Conservation (phyloP, 2,888 invertebrate genomes). For the Drosophila ezoana region DNA sequence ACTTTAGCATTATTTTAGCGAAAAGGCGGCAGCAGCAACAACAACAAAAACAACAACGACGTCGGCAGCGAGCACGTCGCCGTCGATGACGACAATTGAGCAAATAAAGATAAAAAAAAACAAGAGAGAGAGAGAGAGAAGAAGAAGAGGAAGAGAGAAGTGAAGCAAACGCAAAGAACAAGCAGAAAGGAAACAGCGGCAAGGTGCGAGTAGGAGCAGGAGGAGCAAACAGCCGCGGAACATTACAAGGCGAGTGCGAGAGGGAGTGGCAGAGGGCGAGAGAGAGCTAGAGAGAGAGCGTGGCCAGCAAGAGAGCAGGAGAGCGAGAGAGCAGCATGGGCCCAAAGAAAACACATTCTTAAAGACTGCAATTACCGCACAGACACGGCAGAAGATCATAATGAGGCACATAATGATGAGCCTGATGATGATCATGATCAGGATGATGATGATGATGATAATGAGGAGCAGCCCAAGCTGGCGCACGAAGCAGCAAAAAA, state of each 20-base stretch:
- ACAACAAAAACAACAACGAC: constrained; percentile 27
- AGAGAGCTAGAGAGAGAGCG: constrained; percentile 18
- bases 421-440: constrained; percentile 6
- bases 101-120: constrained; percentile 73
- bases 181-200: constrained; percentile 28
- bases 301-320: constrained; percentile 8
- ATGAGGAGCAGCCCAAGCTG: constrained; percentile 14
- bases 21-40: constrained; percentile 48
- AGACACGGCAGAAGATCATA: constrained; percentile 36
- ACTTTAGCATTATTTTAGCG: constrained; percentile 79
- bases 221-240: constrained; percentile 23
- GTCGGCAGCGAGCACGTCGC: constrained; percentile 44
- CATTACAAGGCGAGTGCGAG: constrained; percentile 22
- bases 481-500: background rate
- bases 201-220: constrained; percentile 25
- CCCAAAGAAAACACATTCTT: constrained; percentile 71
- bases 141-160: constrained; percentile 24
- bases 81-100: constrained; percentile 74
- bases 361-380: constrained; percentile 78
- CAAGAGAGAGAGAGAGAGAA: constrained; percentile 32
- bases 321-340: constrained; percentile 20
- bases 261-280: constrained; percentile 1
- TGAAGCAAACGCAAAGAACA: constrained; percentile 27
- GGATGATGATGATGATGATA: constrained; percentile 17
- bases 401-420: constrained; percentile 4